These are phyloP conservation scores for Botia almorhae DNA, from an alignment of 2,797 vertebrate species.

Conservation along the genomic window DNA sequence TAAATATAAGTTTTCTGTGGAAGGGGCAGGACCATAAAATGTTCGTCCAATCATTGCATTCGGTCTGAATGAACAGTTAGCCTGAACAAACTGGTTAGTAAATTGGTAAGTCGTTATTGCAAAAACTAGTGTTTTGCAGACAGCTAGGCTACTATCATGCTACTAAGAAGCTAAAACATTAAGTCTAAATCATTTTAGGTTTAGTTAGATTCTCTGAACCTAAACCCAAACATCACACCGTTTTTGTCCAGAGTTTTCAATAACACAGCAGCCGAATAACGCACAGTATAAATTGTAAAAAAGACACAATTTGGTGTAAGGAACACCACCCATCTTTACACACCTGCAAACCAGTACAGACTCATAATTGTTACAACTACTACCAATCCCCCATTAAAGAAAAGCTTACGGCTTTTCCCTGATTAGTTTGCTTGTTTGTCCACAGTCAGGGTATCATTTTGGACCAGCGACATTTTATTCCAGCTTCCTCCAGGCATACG, in stretches of 20 bases:
- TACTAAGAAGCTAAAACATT: too few species aligned
- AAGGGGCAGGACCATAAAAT: too few species aligned
- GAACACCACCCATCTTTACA: conserved; percentile 15
- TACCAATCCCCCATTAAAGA: conserved; percentile 47
- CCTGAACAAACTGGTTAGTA: too few species aligned
- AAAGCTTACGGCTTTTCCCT: conserved; percentile 26
- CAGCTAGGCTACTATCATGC: too few species aligned
- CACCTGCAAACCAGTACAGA: neutral
- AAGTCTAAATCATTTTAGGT: too few species aligned
- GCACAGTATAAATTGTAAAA: neutral
- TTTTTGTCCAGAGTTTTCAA: neutral
- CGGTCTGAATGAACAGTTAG: too few species aligned
- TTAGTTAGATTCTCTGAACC: too few species aligned
- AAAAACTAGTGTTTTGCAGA: too few species aligned
- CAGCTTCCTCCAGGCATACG: conserved; percentile 63
- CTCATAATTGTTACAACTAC: neutral
- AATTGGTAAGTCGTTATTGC: neutral
- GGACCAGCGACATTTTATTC: conserved; percentile 31
- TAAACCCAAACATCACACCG: neutral
- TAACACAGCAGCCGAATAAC: neutral
- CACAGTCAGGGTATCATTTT: conserved; percentile 22
- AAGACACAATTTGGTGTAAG: neutral
- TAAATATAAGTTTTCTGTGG: too few species aligned
- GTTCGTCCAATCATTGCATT: too few species aligned
- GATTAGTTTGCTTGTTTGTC: conserved; percentile 49